Percentiles rank a stretch among this genome's conserved stretches.
Evolutionary conservation across 2,797 vertebrate species (phyloP).

Genomic region (Micromesistius poutassou): DNA sequence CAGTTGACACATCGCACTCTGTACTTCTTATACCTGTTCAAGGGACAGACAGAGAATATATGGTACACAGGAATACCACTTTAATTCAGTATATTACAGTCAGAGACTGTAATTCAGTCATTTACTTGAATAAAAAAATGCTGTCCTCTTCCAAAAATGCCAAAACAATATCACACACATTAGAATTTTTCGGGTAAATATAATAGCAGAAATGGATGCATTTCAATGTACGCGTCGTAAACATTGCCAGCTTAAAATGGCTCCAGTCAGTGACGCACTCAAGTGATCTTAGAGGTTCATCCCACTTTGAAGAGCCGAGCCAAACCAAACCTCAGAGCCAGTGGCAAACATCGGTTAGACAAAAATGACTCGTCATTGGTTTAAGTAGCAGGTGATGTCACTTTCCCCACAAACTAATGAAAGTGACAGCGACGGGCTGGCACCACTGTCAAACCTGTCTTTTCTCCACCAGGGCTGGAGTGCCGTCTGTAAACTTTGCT

Average conservation of each 20-base stretch:
- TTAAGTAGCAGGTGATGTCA: neutral
- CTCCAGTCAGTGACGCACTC: neutral
- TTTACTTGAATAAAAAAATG: neutral
- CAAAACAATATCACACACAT: neutral
- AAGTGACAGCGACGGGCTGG: neutral
- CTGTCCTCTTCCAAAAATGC: neutral
- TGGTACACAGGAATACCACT: neutral
- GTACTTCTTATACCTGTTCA: slow-evolving; percentile 88
- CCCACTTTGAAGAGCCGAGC: neutral
- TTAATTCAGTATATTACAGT: neutral
- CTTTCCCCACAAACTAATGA: neutral
- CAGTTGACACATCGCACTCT: slow-evolving; percentile 81
- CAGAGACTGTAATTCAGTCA: too few relatives aligned
- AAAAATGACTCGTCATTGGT: neutral
- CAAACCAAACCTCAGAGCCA: neutral
- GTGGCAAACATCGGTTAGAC: neutral
- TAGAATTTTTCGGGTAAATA: neutral
- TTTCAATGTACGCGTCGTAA: neutral
- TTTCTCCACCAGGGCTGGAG: too few relatives aligned
- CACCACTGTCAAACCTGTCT: neutral
- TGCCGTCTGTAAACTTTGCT: neutral
- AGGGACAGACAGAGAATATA: neutral
- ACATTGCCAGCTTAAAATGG: neutral
- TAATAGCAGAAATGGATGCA: neutral
- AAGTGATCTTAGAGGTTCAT: neutral